Conservation (phyloP, 1,140 invertebrate genomes). For the Cyclargus thomasi region DNA sequence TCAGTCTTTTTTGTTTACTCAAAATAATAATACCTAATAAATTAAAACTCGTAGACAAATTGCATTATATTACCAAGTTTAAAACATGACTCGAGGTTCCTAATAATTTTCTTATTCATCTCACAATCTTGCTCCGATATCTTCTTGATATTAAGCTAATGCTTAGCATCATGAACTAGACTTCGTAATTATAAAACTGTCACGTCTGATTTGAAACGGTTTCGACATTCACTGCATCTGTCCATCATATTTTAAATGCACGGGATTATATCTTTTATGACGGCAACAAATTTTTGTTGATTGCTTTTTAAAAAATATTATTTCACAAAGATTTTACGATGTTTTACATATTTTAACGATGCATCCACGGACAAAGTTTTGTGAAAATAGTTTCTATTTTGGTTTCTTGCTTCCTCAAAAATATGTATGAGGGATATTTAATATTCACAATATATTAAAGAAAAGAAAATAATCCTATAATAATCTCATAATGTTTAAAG, state of each 20-base stretch:
- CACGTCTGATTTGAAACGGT: conserved; percentile 58
- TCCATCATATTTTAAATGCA: conserved; percentile 35
- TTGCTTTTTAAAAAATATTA: conserved; percentile 13
- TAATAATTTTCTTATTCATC: no score
- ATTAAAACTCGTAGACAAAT: no score
- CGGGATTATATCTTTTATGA: conserved; percentile 24
- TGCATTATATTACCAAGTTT: no score
- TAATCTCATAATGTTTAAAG: not conserved
- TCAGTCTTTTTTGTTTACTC: no score
- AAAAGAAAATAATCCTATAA: not conserved
- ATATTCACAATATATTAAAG: no score
- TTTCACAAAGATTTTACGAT: conserved; percentile 4
- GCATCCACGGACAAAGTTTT: not conserved
- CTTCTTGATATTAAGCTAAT: no score
- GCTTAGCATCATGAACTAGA: conserved; percentile 30
- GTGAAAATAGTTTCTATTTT: not conserved
- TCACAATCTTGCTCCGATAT: no score
- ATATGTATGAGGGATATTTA: no score
- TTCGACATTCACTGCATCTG: conserved; percentile 42
- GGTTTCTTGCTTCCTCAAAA: not conserved
- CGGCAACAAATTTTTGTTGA: conserved; percentile 18
- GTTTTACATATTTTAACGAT: conserved; percentile 9
- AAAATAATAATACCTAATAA: no score
- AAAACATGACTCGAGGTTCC: no score
- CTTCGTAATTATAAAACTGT: conserved; percentile 57